These are phyloP conservation scores for Danio tinwini DNA, from an alignment of 2,797 vertebrate genomes.

Conservation along the genomic window DNA sequence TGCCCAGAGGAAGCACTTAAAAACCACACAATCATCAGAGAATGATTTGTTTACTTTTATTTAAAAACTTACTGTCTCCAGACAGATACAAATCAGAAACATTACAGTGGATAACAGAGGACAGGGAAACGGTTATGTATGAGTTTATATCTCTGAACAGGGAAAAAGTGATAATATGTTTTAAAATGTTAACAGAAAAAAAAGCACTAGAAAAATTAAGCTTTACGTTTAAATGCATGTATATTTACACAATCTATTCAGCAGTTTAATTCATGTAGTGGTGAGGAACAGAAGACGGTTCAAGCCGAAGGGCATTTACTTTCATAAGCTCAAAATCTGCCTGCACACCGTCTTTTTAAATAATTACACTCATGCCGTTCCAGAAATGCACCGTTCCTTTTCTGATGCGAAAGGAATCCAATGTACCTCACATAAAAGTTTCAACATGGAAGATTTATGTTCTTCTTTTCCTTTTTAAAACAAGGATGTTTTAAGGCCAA, in stretches of 20 bases:
- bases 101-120: constrained; percentile 98
- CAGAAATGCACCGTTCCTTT: constrained; percentile 51
- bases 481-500: constrained; percentile 94
- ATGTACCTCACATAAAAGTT: constrained; percentile 64
- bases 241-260: constrained; percentile 89
- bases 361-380: constrained; percentile 67
- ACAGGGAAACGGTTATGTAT: constrained; percentile 90
- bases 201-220: constrained; percentile 69
- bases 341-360: constrained; percentile 81
- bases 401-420: constrained; percentile 49
- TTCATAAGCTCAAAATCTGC: constrained; percentile 72
- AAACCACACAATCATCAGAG: constrained; percentile 72
- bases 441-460: constrained; percentile 80
- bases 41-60: constrained; percentile 99
- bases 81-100: constrained; percentile 99
- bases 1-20: rapidly evolving
- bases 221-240: constrained; percentile 84
- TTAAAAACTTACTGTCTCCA: constrained; percentile 99
- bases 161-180: constrained; percentile 55
- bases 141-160: constrained; percentile 69
- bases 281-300: constrained; percentile 96
- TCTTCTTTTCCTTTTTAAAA: constrained; percentile 79
- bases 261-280: constrained; percentile 99
- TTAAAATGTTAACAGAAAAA: constrained; percentile 66
- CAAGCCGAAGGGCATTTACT: constrained; percentile 37